Base-by-base conservation (phyloP, 2,888 invertebrate species). In the Mimumesa dahlbomi region DNA sequence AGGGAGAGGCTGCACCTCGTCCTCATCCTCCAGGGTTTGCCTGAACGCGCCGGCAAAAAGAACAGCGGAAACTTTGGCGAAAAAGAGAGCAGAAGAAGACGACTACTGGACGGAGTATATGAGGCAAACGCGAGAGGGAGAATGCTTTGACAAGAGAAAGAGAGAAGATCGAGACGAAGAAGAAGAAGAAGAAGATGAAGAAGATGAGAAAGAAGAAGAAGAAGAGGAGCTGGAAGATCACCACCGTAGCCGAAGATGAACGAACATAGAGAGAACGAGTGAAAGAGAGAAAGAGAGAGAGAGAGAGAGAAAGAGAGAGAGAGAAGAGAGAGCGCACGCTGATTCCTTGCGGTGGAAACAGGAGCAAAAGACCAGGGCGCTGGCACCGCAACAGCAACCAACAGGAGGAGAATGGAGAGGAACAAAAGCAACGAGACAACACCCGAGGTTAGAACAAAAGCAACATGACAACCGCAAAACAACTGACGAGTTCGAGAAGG, bases 401-500 rank as follows among this genome's bases (percentile, higher is more conserved):
- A 31, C 6, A 5, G 14, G 57, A 46, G 19, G 19, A 52, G 46
- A 18, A 57, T 16, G 2, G 16, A 18, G 36, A 22, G 48, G 67
- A 81, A 82, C 67, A 79, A 76, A 71, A 82, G 73, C 76, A 82
- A 77, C 61, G 70, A 63, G 74, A 78, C 61, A 36, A n/a, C n/a
- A n/a, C n/a, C n/a, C n/a, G 43, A 43, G 56, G 56, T 36, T 63
- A 66, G 67, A 81, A 82, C 79, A 84, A 80, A 77, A 83, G 81
- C 80, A 82, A 79, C 64, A 67, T 65, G 77, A 77, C 59, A 31
- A 25, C 68, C 79, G 81, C 82, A 82, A 86, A 87, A 85, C 85
- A 81, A 85, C 84, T 83, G 84, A 84, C 82, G 80, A 83, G 80
- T 77, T 77, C 77, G 75, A 82, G 77, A 67, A 82, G 75, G 77